Evolutionary conservation across 2,797 vertebrate species (phyloP).

Genomic region (Cottoperca gobio): DNA sequence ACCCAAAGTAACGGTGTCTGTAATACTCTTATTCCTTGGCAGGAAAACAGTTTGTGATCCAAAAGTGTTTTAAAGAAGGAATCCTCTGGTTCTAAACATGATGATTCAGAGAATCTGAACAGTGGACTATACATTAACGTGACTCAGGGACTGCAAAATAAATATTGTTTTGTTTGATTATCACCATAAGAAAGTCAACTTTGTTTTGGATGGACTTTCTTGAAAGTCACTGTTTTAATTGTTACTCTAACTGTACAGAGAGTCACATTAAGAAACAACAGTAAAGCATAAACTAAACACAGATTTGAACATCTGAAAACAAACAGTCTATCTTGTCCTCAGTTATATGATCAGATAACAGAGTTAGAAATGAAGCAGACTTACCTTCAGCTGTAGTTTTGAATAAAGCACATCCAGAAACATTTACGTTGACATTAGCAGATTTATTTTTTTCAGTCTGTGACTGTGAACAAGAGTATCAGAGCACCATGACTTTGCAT

Average conservation of each 20-base stretch:
- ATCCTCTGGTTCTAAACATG: not conserved
- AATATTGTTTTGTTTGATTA: not conserved
- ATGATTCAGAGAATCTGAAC: not conserved
- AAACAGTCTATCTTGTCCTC: not conserved
- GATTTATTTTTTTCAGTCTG: conserved; percentile 65
- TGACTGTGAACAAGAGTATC: conserved; percentile 73
- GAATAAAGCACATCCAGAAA: conserved; percentile 72
- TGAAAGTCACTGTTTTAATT: not conserved
- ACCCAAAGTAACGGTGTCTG: conserved; percentile 18
- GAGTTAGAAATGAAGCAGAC: conserved; percentile 28
- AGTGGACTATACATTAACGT: not conserved
- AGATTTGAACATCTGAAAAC: conserved; percentile 9
- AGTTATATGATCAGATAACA: not conserved
- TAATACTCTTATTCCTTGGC: not conserved
- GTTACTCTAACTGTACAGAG: not conserved
- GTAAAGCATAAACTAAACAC: not conserved
- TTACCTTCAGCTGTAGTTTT: conserved; percentile 81
- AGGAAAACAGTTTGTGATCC: conserved; percentile 2
- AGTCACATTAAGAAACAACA: not conserved
- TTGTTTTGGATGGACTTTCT: too few species aligned
- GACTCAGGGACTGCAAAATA: not conserved
- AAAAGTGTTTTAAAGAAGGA: not conserved
- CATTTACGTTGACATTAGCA: conserved; percentile 67
- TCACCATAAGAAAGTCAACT: not conserved
- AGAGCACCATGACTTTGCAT: conserved; percentile 85